phyloP scores from a whole-genome alignment of 2,113 vertebrate genomes.

The Ondatra zibethicus region DNA sequence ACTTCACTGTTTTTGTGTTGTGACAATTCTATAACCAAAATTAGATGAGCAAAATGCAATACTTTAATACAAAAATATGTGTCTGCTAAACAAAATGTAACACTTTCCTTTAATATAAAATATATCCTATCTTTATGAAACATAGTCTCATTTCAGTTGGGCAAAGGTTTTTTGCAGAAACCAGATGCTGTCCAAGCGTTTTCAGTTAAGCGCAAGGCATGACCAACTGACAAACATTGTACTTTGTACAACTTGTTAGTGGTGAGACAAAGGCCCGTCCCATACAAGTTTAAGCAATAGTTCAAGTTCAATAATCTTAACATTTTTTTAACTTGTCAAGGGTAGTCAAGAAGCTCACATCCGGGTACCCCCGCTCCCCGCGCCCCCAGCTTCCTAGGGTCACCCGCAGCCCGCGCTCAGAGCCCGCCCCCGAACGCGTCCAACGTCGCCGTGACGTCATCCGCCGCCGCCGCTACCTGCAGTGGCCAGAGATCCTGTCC shows the following conservation, averaged over 20 bases:
- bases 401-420: fast-evolving
- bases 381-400: fast-evolving
- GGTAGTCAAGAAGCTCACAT: fast-evolving
- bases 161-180: slow-evolving; percentile 14
- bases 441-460: slow-evolving; percentile 53
- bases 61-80: slow-evolving; percentile 16
- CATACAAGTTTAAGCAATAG: no score
- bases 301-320: no score
- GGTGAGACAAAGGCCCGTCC: slow-evolving; percentile 1
- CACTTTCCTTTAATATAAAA: not conserved
- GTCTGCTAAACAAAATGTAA: not conserved
- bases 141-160: not conserved
- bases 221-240: slow-evolving; percentile 36
- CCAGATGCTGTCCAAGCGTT: slow-evolving; percentile 4
- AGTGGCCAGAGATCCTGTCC: not conserved
- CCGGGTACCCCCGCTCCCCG: fast-evolving
- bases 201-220: slow-evolving; percentile 14
- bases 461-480: not conserved
- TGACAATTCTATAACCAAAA: slow-evolving; percentile 26
- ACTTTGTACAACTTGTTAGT: not conserved
- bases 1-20: not conserved
- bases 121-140: not conserved
- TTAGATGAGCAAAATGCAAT: not conserved
- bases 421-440: not conserved
- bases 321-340: no score